Percentiles rank a stretch among this genome's conserved stretches.
phyloP scores from a whole-genome alignment of 2,888 invertebrate species.

The Cremastinae sp. region DNA sequence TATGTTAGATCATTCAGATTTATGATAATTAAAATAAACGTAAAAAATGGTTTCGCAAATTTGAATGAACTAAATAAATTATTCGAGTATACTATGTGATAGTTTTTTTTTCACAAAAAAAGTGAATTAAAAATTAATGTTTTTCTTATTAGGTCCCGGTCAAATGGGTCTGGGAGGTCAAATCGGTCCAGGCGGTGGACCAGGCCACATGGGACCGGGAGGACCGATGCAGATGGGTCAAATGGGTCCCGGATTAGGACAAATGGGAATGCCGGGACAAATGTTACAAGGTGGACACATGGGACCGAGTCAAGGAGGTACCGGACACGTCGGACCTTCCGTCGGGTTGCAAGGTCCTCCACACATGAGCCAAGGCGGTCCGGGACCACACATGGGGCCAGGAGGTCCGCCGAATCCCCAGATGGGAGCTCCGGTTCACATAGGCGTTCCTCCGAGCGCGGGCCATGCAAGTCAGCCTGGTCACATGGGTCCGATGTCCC shows the following conservation, averaged over 20 bases:
- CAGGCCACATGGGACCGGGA: slow-evolving; percentile 69
- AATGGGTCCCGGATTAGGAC: slow-evolving; percentile 66
- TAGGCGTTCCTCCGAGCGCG: slow-evolving; percentile 58
- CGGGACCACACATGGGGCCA: slow-evolving; percentile 71
- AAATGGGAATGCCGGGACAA: slow-evolving; percentile 68
- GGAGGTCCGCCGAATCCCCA: slow-evolving; percentile 70
- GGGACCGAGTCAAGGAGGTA: slow-evolving; percentile 64
- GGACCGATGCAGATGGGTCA: slow-evolving; percentile 71
- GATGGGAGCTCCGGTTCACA: slow-evolving; percentile 67
- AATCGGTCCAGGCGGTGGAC: slow-evolving; percentile 27
- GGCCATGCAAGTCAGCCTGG: slow-evolving; percentile 64
- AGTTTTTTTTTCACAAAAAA: too few species aligned
- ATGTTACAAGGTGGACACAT: slow-evolving; percentile 43
- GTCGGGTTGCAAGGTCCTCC: slow-evolving; percentile 67
- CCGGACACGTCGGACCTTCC: slow-evolving; percentile 65
- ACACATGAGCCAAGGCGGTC: slow-evolving; percentile 62
- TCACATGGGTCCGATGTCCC: slow-evolving; percentile 69
- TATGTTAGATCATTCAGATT: too few species aligned
- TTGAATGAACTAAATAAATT: too few species aligned
- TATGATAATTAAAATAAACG: too few species aligned
- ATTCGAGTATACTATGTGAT: too few species aligned
- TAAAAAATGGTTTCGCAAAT: too few species aligned
- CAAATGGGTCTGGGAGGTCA: slow-evolving; percentile 68
- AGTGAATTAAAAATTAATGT: too few species aligned
- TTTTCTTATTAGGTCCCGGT: slow-evolving; percentile 55